Conservation (phyloP, 1,140 invertebrate species). For the Drosophila neocordata region DNA sequence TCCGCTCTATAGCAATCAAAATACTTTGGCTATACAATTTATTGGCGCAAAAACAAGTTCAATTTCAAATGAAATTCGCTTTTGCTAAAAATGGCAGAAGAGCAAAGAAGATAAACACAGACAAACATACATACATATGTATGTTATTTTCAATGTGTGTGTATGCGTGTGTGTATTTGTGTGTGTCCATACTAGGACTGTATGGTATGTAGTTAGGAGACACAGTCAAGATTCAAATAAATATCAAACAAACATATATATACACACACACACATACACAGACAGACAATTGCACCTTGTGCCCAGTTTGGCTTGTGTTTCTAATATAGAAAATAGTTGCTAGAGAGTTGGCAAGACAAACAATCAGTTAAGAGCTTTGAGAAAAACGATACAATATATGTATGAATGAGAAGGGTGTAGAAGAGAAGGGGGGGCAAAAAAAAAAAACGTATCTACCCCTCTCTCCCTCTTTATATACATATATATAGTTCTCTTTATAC, state of each 20-base stretch:
- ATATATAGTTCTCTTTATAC: no score
- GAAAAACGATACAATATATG: conserved; percentile 51
- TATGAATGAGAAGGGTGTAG: neutral
- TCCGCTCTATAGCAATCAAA: conserved; percentile 57
- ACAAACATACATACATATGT: conserved; percentile 19
- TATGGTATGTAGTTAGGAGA: conserved; percentile 34
- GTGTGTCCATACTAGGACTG: conserved; percentile 32
- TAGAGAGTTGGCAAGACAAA: conserved; percentile 75
- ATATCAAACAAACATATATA: conserved; percentile 67
- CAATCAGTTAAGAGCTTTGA: conserved; percentile 79
- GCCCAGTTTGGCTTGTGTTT: conserved; percentile 68
- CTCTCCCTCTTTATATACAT: no score
- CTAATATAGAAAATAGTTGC: conserved; percentile 80
- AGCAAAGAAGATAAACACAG: conserved; percentile 48
- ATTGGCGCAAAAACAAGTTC: conserved; percentile 80
- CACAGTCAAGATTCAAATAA: conserved; percentile 80
- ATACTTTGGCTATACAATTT: conserved; percentile 80
- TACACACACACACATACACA: conserved; percentile 43
- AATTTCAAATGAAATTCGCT: conserved; percentile 79
- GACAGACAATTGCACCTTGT: conserved; percentile 63
- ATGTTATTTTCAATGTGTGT: conserved; percentile 21
- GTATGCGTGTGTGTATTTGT: conserved; percentile 6
- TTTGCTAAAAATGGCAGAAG: conserved; percentile 47
- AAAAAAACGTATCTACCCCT: no score
- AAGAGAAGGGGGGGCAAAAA: no score